phyloP scores from a whole-genome alignment of 1,140 invertebrate species.

The Rhyacophila brunnea region DNA sequence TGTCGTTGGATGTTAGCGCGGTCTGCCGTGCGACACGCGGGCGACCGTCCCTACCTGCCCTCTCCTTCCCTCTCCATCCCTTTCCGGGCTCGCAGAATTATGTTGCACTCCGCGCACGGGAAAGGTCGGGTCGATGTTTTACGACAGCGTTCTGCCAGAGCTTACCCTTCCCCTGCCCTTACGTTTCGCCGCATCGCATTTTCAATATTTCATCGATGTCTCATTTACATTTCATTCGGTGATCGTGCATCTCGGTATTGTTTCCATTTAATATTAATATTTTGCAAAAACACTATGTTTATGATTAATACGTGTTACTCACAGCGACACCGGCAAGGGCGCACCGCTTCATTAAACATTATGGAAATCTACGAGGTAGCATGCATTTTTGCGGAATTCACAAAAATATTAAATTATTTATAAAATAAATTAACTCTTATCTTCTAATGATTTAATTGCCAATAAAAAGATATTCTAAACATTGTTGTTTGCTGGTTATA shows the following conservation, averaged over 20 bases:
- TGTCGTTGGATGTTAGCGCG: slow-evolving; percentile 33
- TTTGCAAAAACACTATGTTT: slow-evolving; percentile 24
- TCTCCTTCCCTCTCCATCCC: slow-evolving; percentile 2
- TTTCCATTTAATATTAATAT: slow-evolving; percentile 23
- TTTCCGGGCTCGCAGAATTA: slow-evolving; percentile 30
- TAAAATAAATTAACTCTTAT: too few relatives aligned
- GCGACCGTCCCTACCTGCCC: slow-evolving; percentile 12
- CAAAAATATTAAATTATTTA: too few relatives aligned
- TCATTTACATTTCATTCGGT: slow-evolving; percentile 31
- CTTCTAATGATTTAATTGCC: too few relatives aligned
- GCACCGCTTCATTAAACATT: slow-evolving; percentile 32
- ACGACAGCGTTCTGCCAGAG: slow-evolving; percentile 30
- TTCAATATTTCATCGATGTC: slow-evolving; percentile 18
- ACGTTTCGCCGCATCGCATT: slow-evolving; percentile 22
- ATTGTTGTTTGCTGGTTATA: too few relatives aligned
- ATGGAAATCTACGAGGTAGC: slow-evolving; percentile 28
- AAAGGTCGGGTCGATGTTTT: slow-evolving; percentile 9
- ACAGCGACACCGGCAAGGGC: slow-evolving; percentile 26
- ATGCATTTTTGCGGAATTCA: slow-evolving; percentile 26
- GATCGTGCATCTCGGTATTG: slow-evolving; percentile 24
- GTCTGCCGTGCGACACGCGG: slow-evolving; percentile 20
- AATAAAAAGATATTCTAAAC: too few relatives aligned
- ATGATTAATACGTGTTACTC: slow-evolving; percentile 9
- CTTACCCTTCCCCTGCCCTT: slow-evolving; percentile 19
- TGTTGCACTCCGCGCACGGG: slow-evolving; percentile 31